Evolutionary conservation across 1,140 invertebrate genomes (phyloP), one percentile per base, ranked within the genome.

Genomic region (Heterodera carotae): DNA sequence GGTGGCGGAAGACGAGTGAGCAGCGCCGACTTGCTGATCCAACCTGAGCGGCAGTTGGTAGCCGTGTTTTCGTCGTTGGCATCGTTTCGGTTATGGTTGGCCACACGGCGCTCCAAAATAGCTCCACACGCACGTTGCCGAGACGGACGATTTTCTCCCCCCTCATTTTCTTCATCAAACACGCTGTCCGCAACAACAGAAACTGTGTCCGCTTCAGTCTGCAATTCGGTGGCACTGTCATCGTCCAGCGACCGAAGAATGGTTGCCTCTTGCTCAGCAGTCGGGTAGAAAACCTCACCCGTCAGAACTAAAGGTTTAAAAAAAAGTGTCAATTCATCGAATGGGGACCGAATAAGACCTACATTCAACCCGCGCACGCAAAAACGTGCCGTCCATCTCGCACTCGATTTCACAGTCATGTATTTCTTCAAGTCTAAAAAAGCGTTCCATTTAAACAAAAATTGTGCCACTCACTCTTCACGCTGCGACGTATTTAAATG

Each of bases 311-410:
- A 56, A 56, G 0, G 48, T 3, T 43, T 43, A 1, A 12, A 22
- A 15, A n/a, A 2, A 5, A 56, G 5, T 56, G 15, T 0, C 15
- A n/a, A 18, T 53, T 1, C 22, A 18, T 18, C 22, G 12, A 7
- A 18, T 39, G 0, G 22, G 4, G 12, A 0, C 12, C 36, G 36
- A 43, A 43, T 8, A 43, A 43, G 0, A 29, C 3, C 22, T 27
- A 66, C 62, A 29, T 66, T 66, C 29, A 29, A 66, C 12, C 31
- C 62, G 62, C 33, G 62, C 62, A 22, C 25, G 62, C 27, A 66
- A 31, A 6, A 66, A 66, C 6, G 29, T 31, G 6, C 62, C 62
- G 62, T 66, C 29, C 62, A 4, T 15, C 25, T 66, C 62, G 22
- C 25, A 27, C 25, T 66, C 62, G 12, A 66, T 34, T 31, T 66